Conservation (phyloP, 1,140 invertebrate species). For the Gonatopus flavifemur region DNA sequence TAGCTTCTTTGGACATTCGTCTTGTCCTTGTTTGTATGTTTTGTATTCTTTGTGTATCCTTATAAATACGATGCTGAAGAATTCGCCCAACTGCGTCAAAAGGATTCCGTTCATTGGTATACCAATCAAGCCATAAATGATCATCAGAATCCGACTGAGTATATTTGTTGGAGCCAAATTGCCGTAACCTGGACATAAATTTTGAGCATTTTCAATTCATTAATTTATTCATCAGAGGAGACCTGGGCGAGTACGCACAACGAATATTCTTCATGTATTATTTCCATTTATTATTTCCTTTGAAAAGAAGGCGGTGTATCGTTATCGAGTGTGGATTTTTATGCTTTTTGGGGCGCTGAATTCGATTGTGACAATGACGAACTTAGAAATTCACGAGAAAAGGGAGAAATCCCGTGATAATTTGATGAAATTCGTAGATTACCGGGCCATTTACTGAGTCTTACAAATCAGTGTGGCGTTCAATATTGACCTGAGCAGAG, state of each 20-base stretch:
- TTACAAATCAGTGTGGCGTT: too few relatives aligned
- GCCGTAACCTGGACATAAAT: slow-evolving; percentile 89
- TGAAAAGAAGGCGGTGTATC: background rate
- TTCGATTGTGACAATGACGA: too few relatives aligned
- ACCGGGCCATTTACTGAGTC: too few relatives aligned
- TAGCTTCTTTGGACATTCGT: slow-evolving; percentile 40
- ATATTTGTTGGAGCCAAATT: slow-evolving; percentile 84
- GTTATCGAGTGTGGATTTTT: too few relatives aligned
- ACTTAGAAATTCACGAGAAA: too few relatives aligned
- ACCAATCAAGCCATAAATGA: slow-evolving; percentile 91
- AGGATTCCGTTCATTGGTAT: slow-evolving; percentile 92
- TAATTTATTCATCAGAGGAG: too few relatives aligned
- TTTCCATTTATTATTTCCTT: background rate
- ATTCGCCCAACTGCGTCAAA: slow-evolving; percentile 76
- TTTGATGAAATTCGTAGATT: too few relatives aligned
- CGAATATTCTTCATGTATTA: background rate
- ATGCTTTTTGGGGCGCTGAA: too few relatives aligned
- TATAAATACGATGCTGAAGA: slow-evolving; percentile 77
- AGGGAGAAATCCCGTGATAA: too few relatives aligned
- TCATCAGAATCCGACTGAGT: slow-evolving; percentile 82
- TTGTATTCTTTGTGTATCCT: slow-evolving; percentile 77
- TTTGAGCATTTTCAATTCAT: too few relatives aligned
- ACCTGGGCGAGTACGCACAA: too few relatives aligned
- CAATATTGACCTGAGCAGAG: too few relatives aligned
- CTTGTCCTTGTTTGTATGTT: slow-evolving; percentile 66